Conservation (phyloP, 2,797 vertebrate species). For the Characodon lateralis region DNA sequence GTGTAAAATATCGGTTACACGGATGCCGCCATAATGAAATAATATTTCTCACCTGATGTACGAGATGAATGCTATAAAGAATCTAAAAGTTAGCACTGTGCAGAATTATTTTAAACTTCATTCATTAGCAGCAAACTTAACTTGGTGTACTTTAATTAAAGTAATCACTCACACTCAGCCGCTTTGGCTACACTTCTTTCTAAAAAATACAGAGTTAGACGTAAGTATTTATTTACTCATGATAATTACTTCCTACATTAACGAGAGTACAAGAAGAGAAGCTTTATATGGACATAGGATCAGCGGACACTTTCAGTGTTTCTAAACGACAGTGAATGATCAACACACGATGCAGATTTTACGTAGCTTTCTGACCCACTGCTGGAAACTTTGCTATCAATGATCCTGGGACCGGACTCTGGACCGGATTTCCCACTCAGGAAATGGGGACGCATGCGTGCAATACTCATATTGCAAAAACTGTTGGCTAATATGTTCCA, state of each 20-base stretch:
- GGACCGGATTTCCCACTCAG: neutral
- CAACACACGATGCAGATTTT: neutral
- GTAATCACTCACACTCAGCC: slow-evolving; percentile 19
- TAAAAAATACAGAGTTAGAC: neutral
- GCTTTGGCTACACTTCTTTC: neutral
- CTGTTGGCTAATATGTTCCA: too few relatives aligned
- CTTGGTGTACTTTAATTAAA: slow-evolving; percentile 25
- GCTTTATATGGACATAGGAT: neutral
- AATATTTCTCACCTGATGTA: neutral
- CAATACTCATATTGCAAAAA: too few relatives aligned
- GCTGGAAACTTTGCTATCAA: neutral
- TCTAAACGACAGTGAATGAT: neutral
- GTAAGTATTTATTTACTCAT: slow-evolving; percentile 11
- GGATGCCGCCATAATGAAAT: neutral
- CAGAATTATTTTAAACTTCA: slow-evolving; percentile 12
- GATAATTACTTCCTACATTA: neutral
- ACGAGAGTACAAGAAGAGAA: neutral
- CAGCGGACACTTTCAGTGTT: neutral
- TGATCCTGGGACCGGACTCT: too few relatives aligned
- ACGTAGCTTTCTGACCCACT: neutral
- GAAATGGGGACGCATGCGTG: neutral
- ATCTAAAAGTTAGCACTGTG: neutral
- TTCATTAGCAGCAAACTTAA: slow-evolving; percentile 18
- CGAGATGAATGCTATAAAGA: neutral
- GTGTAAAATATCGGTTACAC: neutral